phyloP scores from a whole-genome alignment of 2,113 vertebrate species.

The Symphodus melops region DNA sequence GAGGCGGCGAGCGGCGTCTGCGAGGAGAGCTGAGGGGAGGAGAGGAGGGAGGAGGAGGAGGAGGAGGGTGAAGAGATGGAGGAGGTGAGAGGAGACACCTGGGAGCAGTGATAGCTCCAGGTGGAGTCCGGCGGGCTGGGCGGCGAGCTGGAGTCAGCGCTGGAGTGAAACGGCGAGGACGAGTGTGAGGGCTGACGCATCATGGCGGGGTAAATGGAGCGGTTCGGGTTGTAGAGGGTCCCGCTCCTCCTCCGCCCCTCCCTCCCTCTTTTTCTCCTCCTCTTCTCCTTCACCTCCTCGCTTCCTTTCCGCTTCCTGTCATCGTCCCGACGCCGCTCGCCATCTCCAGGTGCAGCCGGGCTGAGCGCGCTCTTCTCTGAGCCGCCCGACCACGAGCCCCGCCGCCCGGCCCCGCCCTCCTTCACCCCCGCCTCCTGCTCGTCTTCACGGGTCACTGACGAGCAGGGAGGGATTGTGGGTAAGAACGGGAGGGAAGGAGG shows the following conservation, averaged over 20 bases:
- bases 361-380: conserved; percentile 39
- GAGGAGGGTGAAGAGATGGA: conserved; percentile 27
- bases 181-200: conserved; percentile 36
- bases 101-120: conserved; percentile 49
- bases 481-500: conserved; percentile 4
- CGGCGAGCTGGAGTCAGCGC: conserved; percentile 31
- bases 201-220: conserved; percentile 63
- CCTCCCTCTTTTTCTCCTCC: conserved; percentile 6
- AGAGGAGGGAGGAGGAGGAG: conserved; percentile 4
- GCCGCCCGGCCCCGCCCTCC: background rate
- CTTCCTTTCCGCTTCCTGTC: conserved; percentile 3
- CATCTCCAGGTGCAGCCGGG: background rate
- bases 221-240: conserved; percentile 56
- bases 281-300: background rate
- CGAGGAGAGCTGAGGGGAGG: background rate
- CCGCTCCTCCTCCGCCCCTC: conserved; percentile 30
- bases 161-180: conserved; percentile 40
- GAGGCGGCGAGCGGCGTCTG: conserved; percentile 1
- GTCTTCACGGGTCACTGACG: conserved; percentile 9
- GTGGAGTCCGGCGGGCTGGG: conserved; percentile 19
- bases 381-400: conserved; percentile 30
- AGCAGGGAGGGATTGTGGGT: conserved; percentile 64
- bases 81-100: conserved; percentile 41
- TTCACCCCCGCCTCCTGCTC: background rate
- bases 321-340: background rate